Evolutionary conservation across 2,888 invertebrate species (phyloP).

Genomic region (Taenaris catops): DNA sequence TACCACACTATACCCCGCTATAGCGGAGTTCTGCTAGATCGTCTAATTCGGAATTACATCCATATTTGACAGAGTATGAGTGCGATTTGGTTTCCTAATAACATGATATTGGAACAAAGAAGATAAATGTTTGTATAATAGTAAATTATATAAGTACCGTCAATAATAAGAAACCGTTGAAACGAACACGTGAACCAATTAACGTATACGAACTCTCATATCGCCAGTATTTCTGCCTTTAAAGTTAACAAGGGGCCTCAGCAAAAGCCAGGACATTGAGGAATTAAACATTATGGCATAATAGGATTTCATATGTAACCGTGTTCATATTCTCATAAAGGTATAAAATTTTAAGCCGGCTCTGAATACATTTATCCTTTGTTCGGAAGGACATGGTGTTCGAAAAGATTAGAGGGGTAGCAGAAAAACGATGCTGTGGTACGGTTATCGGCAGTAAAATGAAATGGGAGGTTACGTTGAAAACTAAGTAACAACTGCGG

Average conservation of each 20-base stretch:
- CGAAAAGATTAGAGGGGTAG: slow-evolving; percentile 21
- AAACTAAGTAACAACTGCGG: too few relatives aligned
- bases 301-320: slow-evolving; percentile 33
- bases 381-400: slow-evolving; percentile 30
- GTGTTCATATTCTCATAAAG: slow-evolving; percentile 43
- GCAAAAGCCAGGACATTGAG: slow-evolving; percentile 32
- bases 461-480: slow-evolving; percentile 10
- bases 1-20: too few relatives aligned
- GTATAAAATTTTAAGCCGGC: slow-evolving; percentile 46
- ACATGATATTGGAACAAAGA: too few relatives aligned
- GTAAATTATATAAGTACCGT: too few relatives aligned
- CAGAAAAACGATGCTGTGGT: slow-evolving; percentile 17
- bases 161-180: too few relatives aligned
- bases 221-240: too few relatives aligned
- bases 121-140: too few relatives aligned
- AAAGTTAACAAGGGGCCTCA: slow-evolving; percentile 21
- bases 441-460: slow-evolving; percentile 15
- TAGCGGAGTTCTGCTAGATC: too few relatives aligned
- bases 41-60: too few relatives aligned
- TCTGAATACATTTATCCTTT: slow-evolving; percentile 45
- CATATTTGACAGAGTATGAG: too few relatives aligned
- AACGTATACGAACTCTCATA: slow-evolving; percentile 9
- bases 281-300: slow-evolving; percentile 43
- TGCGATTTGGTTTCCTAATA: too few relatives aligned
- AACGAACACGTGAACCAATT: slow-evolving; percentile 10